Base-by-base conservation (phyloP, 2,888 invertebrate species). In the Rambutsinella grinnellia region DNA sequence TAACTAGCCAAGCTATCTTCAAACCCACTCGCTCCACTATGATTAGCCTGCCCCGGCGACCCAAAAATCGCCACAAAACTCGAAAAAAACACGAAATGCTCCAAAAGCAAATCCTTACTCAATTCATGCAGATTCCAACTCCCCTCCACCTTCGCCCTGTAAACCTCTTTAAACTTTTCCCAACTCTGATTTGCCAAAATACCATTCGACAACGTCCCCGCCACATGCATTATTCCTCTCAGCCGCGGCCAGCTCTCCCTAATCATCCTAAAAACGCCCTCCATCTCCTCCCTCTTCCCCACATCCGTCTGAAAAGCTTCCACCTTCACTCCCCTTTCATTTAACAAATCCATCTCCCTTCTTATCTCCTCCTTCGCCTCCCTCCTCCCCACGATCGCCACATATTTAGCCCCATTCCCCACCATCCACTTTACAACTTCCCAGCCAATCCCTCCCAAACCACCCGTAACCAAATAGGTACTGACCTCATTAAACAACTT, bases 391-490 rank as follows among this genome's bases (percentile, higher is more conserved):
- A n/a, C 36, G 1, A 77, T 49, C 0, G 57, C 10, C 5, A 63
- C 44, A 21, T 66, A 15, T 8, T 44, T 54, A 15, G 77, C 71
- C 15, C 65, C 71, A 2, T 21, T 60, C 2, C 6, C 28, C 2
- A 17, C 57, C 68, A 72, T 67, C 77, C 77, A 77, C 46, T 67
- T 46, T 13, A 56, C 58, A 26, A 77, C 71, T 56, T 61, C 67
- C 15, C 61, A 56, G 1, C 77, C 77, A 51, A 77, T 66, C 10
- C 76, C 76, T 2, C 75, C 75, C 46, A 75, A 28, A 10, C 76
- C 76, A 17, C 76, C 76, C 2, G 76, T 77, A 3, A 77, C 72
- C 46, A 71, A 19, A 24, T 77, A 77, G 2, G 71, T 66, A 5
- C 60, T 58, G 10, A 19, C n/a, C 0, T n/a, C 47, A 27, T 72